Base-by-base conservation (phyloP, 2,113 vertebrate species). In the Lontra canadensis region DNA sequence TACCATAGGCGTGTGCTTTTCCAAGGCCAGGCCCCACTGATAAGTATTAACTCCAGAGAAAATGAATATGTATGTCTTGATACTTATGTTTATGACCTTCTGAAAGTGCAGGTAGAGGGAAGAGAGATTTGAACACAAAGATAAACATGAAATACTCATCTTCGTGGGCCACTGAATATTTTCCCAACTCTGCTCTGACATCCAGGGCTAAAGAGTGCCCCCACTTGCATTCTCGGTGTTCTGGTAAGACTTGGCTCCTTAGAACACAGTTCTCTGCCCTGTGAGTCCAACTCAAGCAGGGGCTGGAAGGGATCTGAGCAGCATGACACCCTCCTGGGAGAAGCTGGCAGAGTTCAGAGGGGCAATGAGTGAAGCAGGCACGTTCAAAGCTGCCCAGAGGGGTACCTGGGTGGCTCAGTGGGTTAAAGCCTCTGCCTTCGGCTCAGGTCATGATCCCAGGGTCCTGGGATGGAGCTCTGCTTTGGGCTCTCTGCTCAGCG, bases 11-110 rank as follows among this genome's bases (percentile, higher is more conserved):
- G 12, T 88, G 69, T 67, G 67, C 21, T 88, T 81, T 61, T 59
- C 81, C 69, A 93, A 59, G 76, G 63, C 21, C 81, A 90, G 39
- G 34, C 15, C 3, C 57, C 63, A 12, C 7, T 39, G 80, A 6
- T 44, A 78, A 81, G 42, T 57, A 69, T 52, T 89, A 61, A 94
- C 63, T 94, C 57, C 29, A 89, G 6, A 74, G 78, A 78, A 90
- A 91, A 20, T 57, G 20, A 92, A 26, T 15, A 80, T 5, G 6
- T 34, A 63, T 29, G 29, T 79, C 81, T 34, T 82, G 31, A 34
- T 80, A 91, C 73, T 90, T 88, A 15, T 12, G 84, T 44, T 63
- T 61, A 59, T 34, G 73, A 86, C n/a, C 8, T 94, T 90, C 90
- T 76, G 71, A 59, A 79, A 94, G 63, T 39, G 1, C 34, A 47